Base-by-base conservation (phyloP, 2,888 invertebrate species). In the Rhyacophila evoluta region DNA sequence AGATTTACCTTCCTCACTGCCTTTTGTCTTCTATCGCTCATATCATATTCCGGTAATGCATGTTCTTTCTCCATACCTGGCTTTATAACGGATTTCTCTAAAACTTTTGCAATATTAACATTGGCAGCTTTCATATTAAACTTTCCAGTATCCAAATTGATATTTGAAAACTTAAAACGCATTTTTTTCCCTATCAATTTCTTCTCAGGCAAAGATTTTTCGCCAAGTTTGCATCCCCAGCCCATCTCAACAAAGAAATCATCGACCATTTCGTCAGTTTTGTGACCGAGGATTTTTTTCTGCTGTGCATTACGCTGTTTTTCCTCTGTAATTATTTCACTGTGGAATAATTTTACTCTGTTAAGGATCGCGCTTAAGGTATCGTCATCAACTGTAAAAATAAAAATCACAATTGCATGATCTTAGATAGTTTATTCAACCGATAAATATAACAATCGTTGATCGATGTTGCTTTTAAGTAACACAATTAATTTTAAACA, bases 61-160 rank as follows among this genome's bases (percentile, higher is more conserved):
- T 92, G 89, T 72, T 92, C 86, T 83, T 92, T 90, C 84, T 95
- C 94, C 83, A 94, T 91, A 0, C 93, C 94, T 0, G 93, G 91
- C 72, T 90, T 89, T 78, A 94, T 85, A 1, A 89, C 88, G 67
- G 93, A 92, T 81, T 92, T 93, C 83, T 92, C 86, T 86, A 95
- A 88, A 79, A 92, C 86, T 82, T 92, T 89, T 2, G 91, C 91
- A 41, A 90, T 85, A 83, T 92, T 87, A 1, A 89, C 87, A 2
- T 84, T 84, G 1, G 90, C 88, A 3, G 88, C 83, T 5, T 87
- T 86, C 0, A 90, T 87, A 75, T 89, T 87, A 1, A 89, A 84
- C 81, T 88, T 87, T 8, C 89, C 88, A 0, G 88, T 87, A 37
- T 89, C 87, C 75, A 84, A 67, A 77, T 87, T 86, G 37, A 87